Evolutionary conservation across 1,140 invertebrate species (phyloP).

Genomic region (Drosophila suzukii): DNA sequence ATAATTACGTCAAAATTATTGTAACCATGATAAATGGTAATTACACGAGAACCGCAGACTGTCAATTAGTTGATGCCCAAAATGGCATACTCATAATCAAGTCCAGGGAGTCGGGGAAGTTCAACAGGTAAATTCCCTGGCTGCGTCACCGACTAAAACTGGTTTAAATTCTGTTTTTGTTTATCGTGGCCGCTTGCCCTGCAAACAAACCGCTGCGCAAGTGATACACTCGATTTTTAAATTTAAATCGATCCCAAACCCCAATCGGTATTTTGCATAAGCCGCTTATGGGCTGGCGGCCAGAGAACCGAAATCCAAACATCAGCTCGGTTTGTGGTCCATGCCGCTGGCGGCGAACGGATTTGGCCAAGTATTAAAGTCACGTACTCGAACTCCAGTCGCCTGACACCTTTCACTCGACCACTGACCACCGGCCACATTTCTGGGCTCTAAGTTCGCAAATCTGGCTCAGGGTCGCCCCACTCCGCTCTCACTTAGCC

Average conservation of each 20-base stretch:
- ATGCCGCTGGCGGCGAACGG: slow-evolving; percentile 30
- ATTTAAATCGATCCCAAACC: slow-evolving; percentile 27
- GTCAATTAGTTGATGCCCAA: slow-evolving; percentile 25
- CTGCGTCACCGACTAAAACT: slow-evolving; percentile 34
- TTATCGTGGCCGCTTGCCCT: slow-evolving; percentile 14
- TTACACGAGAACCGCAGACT: slow-evolving; percentile 18
- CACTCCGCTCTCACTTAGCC: slow-evolving; percentile 1
- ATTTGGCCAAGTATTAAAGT: slow-evolving; percentile 24
- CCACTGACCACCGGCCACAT: slow-evolving; percentile 24
- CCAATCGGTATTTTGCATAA: slow-evolving; percentile 51
- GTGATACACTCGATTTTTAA: slow-evolving; percentile 24
- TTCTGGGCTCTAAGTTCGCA: slow-evolving; percentile 22
- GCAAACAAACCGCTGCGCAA: slow-evolving; percentile 15
- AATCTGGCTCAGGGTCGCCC: slow-evolving; percentile 41
- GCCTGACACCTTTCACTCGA: slow-evolving; percentile 59
- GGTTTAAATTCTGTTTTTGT: slow-evolving; percentile 40
- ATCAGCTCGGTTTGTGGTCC: slow-evolving; percentile 28
- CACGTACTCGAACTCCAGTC: slow-evolving; percentile 34
- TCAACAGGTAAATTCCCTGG: slow-evolving; percentile 38
- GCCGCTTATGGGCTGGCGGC: slow-evolving; percentile 43
- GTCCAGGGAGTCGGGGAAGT: slow-evolving; percentile 33
- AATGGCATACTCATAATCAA: not conserved
- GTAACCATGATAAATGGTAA: slow-evolving; percentile 11
- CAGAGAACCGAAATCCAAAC: slow-evolving; percentile 53
- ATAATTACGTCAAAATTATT: not conserved